Evolutionary conservation across 2,113 vertebrate species (phyloP).

Genomic region (Calyptomena viridis): DNA sequence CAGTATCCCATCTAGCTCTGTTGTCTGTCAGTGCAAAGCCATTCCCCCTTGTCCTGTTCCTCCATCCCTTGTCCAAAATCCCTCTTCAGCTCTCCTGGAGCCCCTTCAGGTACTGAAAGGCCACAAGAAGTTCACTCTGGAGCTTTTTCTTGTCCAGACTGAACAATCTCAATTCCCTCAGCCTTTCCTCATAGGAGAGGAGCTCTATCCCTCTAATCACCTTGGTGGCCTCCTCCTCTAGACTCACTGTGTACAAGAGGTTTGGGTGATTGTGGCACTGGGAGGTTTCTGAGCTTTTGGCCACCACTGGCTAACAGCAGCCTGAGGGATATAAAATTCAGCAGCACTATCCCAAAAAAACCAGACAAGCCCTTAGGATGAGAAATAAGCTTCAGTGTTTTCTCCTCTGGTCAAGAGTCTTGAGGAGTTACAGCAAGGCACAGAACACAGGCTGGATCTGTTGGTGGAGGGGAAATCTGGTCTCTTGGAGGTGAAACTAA

Average conservation of each 20-base stretch:
- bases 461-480: background rate
- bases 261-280: background rate
- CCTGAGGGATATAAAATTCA: background rate
- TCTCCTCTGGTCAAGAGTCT: background rate
- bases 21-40: background rate
- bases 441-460: background rate
- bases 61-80: background rate
- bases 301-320: background rate
- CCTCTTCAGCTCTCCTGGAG: background rate
- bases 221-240: background rate
- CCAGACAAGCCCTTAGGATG: too few species aligned
- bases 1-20: fast-evolving
- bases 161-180: background rate
- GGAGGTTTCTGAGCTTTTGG: background rate
- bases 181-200: background rate
- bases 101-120: background rate
- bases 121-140: background rate
- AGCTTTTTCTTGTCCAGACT: background rate
- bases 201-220: background rate
- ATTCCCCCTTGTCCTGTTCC: background rate
- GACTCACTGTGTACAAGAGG: fast-evolving
- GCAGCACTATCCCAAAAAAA: background rate
- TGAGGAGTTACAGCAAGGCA: background rate
- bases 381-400: background rate
- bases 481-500: background rate